Base-by-base conservation (phyloP, 2,797 vertebrate species). In the Etheostoma perlongum region DNA sequence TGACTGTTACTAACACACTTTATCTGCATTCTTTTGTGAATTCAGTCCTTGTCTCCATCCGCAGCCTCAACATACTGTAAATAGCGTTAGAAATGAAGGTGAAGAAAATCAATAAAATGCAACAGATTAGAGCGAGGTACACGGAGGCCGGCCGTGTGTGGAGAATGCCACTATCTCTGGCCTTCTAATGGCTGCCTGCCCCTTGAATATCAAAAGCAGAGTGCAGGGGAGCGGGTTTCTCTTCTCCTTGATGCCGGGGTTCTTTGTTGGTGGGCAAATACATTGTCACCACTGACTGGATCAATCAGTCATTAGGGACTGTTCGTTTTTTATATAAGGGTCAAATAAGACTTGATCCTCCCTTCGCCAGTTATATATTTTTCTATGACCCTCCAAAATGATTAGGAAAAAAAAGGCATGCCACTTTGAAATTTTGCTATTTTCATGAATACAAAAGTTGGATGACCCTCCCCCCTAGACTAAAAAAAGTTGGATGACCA, bases 71-170 rank as follows among this genome's bases (percentile, higher is more conserved):
- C 64, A 16, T 81, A 87, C 79, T 85, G 85, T 87, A 85, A 89
- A 87, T 66, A 58, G 58, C 12, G 61, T 75, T 67, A 61, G 76
- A 79, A 77, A 67, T 47, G 47, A 48, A 63, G 70, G 61, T 64
- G 78, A 73, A 33, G 70, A 81, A 85, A 90, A 87, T 82, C 80
- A 79, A 83, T 88, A 67, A 63, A 63, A 76, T 88, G 79, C 79
- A 80, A 33, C 79, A 81, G 81, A 90, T 82, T 83, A 84, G 63
- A 83, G 55, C 27, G 19, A 40, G 1, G 48, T 48, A 55, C 72
- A 73, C 0, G 40, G 77, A 78, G 68, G 54, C 48, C 7, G 21
- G 49, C 52, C n/a, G 19, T 65, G 72, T 75, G 85, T 36, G 42
- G 30, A 81, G 87, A 82, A 76, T 47, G 66, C 42, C 48, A 4